Evolutionary conservation across 1,140 invertebrate genomes (phyloP).

Genomic region (Zaprionus nigranus): DNA sequence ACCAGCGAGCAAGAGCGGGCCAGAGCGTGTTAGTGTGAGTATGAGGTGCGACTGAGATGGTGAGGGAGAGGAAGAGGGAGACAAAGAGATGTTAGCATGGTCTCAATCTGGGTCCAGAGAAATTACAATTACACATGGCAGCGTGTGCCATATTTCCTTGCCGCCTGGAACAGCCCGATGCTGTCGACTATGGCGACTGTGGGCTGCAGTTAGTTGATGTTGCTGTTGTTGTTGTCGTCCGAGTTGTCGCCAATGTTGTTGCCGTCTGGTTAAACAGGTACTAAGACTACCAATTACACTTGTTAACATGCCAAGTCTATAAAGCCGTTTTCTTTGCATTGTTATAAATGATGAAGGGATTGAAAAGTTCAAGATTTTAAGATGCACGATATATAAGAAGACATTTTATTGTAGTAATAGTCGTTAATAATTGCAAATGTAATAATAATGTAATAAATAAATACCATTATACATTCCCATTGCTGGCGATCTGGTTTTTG

Average conservation of each 20-base stretch:
- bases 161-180: conserved; percentile 1
- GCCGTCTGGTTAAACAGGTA: conserved; percentile 77
- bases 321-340: neutral
- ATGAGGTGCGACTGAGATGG: neutral
- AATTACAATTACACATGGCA: conserved; percentile 79
- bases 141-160: conserved; percentile 78
- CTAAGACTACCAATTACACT: conserved; percentile 73
- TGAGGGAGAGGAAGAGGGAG: neutral
- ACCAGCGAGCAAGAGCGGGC: conserved; percentile 24
- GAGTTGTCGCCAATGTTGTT: conserved; percentile 58
- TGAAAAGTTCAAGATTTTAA: neutral
- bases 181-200: conserved; percentile 18
- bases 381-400: too few species aligned
- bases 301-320: conserved; percentile 64
- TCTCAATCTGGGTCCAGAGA: conserved; percentile 51
- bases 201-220: conserved; percentile 47
- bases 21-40: conserved; percentile 1
- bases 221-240: conserved; percentile 33
- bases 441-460: too few species aligned
- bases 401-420: too few species aligned
- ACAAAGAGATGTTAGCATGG: conserved; percentile 5
- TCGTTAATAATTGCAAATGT: too few species aligned
- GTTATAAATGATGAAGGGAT: neutral
- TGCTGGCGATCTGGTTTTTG: too few species aligned
- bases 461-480: too few species aligned